phyloP scores from a whole-genome alignment of 1,140 invertebrate genomes.

The Bradysia coprophila region DNA sequence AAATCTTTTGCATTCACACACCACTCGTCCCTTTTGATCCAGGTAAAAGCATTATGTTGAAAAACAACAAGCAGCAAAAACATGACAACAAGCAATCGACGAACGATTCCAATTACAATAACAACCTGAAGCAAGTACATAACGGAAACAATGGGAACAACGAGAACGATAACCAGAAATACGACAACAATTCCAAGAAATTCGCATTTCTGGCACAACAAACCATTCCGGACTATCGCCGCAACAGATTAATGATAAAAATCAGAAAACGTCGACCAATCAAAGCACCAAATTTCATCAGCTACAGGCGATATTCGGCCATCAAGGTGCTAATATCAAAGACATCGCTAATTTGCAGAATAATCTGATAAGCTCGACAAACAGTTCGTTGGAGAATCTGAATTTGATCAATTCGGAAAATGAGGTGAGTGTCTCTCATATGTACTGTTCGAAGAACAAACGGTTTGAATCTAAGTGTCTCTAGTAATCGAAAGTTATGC shows the following conservation, averaged over 20 bases:
- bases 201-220: constrained; percentile 66
- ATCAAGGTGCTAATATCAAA: constrained; percentile 23
- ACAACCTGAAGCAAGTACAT: not conserved
- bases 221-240: constrained; percentile 67
- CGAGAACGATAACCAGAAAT: constrained; percentile 8
- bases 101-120: constrained; percentile 1
- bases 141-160: not conserved
- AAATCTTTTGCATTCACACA: too few relatives aligned
- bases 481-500: not conserved
- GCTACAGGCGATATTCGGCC: constrained; percentile 49
- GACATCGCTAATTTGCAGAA: constrained; percentile 29
- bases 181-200: constrained; percentile 64
- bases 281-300: constrained; percentile 60
- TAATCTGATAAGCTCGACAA: constrained; percentile 31
- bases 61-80: not conserved
- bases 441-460: not conserved
- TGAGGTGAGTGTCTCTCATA: constrained; percentile 23
- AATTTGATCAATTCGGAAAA: constrained; percentile 36
- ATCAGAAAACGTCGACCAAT: constrained; percentile 50
- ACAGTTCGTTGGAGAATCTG: constrained; percentile 6
- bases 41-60: not conserved
- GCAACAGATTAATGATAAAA: constrained; percentile 37
- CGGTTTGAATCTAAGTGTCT: not conserved
- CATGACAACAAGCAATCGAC: not conserved
- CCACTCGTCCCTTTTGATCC: too few relatives aligned